These are phyloP conservation scores for Haemorhous mexicanus DNA, from an alignment of 2,113 vertebrate genomes.

Conservation along the genomic window DNA sequence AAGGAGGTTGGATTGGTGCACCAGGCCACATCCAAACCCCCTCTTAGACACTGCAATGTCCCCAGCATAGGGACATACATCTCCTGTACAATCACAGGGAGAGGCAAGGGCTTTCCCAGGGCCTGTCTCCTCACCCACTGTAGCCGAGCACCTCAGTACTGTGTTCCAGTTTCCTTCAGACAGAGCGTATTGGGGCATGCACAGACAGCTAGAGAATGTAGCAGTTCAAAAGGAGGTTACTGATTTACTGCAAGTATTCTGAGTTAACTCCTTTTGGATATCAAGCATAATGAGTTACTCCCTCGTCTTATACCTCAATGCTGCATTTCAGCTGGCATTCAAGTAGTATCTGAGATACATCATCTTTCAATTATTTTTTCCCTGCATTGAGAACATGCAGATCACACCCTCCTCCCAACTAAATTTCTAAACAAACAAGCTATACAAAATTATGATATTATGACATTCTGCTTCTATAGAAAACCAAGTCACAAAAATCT, in stretches of 20 bases:
- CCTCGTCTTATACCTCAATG: background rate
- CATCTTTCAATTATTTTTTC: background rate
- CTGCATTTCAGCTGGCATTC: background rate
- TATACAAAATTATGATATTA: background rate
- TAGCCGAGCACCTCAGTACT: rapidly evolving
- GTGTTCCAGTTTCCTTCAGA: background rate
- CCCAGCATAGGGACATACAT: background rate
- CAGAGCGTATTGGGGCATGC: rapidly evolving
- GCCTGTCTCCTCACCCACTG: background rate
- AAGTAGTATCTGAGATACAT: background rate
- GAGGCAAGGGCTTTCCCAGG: background rate
- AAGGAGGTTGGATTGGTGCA: background rate
- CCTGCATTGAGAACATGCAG: background rate
- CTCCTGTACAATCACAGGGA: background rate
- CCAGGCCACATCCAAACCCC: background rate
- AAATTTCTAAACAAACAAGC: background rate
- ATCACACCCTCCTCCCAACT: background rate
- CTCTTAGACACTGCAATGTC: background rate
- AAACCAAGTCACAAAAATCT: background rate
- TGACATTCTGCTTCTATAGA: background rate
- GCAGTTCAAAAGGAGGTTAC: background rate
- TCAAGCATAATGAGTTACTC: background rate
- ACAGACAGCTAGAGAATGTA: background rate
- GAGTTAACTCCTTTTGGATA: background rate
- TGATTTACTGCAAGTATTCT: background rate